phyloP scores from a whole-genome alignment of 2,888 invertebrate genomes.

The Teleiodes luculella region DNA sequence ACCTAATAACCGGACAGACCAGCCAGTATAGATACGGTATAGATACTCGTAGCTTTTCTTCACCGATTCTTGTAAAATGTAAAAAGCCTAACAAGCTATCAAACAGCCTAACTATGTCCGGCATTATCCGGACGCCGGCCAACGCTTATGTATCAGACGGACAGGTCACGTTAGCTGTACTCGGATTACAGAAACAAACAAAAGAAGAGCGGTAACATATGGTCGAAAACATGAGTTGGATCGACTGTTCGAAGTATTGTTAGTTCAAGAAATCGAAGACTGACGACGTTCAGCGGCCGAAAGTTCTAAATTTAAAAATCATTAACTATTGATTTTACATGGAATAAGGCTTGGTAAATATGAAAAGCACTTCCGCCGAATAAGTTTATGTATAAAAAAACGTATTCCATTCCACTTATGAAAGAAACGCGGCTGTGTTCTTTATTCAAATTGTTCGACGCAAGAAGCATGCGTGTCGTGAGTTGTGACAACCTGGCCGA shows the following conservation, averaged over 20 bases:
- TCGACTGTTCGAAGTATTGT: conserved; percentile 51
- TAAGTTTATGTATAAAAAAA: too few species aligned
- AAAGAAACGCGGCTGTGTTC: conserved; percentile 7
- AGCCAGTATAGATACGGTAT: too few species aligned
- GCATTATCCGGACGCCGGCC: too few species aligned
- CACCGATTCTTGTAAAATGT: too few species aligned
- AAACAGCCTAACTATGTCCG: too few species aligned
- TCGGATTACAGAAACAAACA: conserved; percentile 68
- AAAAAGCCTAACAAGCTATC: too few species aligned
- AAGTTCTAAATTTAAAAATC: too few species aligned
- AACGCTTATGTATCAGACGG: too few species aligned
- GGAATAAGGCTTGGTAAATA: background rate
- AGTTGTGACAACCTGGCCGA: background rate
- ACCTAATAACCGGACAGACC: too few species aligned
- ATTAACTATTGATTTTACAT: too few species aligned
- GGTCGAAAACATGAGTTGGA: conserved; percentile 53
- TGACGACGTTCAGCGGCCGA: background rate
- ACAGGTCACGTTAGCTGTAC: background rate
- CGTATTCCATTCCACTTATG: background rate
- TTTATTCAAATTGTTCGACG: conserved; percentile 13
- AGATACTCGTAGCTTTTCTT: too few species aligned
- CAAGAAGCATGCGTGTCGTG: background rate
- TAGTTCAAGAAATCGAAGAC: conserved; percentile 23
- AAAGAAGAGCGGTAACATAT: conserved; percentile 75
- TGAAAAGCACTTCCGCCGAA: background rate